These are phyloP conservation scores for Phengaris alcon DNA, from an alignment of 2,888 invertebrate species.

Conservation along the genomic window DNA sequence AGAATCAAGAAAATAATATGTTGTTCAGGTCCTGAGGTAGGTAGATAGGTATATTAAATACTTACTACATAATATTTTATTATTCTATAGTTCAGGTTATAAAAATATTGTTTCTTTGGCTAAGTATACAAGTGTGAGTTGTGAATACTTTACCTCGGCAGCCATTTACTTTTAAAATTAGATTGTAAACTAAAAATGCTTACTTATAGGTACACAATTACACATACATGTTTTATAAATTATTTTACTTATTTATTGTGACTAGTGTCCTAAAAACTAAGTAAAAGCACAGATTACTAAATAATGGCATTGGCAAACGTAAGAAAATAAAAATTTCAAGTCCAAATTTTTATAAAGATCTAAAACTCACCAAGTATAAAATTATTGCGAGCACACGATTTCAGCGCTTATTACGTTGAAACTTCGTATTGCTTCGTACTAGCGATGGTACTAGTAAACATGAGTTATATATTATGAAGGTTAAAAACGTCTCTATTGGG, in stretches of 20 bases:
- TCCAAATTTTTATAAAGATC: constrained; percentile 39
- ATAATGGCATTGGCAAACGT: no score
- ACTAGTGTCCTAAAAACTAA: no score
- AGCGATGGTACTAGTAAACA: constrained; percentile 58
- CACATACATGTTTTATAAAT: no score
- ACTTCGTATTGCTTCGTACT: constrained; percentile 66
- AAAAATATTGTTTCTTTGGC: not conserved
- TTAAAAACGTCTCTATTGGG: constrained; percentile 62
- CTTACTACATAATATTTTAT: no score
- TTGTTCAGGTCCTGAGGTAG: no score
- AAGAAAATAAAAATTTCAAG: no score
- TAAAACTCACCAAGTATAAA: constrained; percentile 68
- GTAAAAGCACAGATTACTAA: no score
- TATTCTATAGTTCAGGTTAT: no score
- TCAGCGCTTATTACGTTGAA: constrained; percentile 78
- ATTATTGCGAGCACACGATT: constrained; percentile 75
- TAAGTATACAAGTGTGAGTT: constrained; percentile 16
- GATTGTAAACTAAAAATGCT: constrained; percentile 46
- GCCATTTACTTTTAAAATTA: constrained; percentile 79
- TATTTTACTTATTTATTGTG: no score
- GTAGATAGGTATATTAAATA: no score
- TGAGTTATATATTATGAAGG: constrained; percentile 60
- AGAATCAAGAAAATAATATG: no score
- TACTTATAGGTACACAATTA: no score
- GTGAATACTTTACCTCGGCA: constrained; percentile 70